Conservation (phyloP, 1,140 invertebrate genomes). For the Lepidurus arcticus region DNA sequence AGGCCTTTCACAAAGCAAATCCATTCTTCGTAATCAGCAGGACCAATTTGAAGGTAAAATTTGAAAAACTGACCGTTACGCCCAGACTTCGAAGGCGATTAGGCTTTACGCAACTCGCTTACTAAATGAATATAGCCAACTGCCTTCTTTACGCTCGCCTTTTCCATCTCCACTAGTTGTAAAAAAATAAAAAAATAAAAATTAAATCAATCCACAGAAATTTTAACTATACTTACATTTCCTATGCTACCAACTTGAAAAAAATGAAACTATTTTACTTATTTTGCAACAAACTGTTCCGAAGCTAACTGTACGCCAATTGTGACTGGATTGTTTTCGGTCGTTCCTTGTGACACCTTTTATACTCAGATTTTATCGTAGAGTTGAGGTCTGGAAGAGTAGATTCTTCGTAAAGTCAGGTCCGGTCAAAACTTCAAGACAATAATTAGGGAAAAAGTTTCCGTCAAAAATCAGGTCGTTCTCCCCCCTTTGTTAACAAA, state of each 20-base stretch:
- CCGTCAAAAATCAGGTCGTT: too few species aligned
- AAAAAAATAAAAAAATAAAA: background rate
- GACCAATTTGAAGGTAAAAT: background rate
- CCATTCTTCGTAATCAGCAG: background rate
- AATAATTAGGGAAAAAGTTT: too few species aligned
- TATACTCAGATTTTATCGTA: too few species aligned
- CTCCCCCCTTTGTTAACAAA: too few species aligned
- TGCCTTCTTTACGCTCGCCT: background rate
- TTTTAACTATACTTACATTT: background rate
- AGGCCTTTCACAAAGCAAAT: background rate
- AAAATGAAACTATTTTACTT: background rate
- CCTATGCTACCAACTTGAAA: background rate
- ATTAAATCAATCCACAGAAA: background rate
- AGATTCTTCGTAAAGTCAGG: too few species aligned
- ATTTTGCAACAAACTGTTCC: background rate
- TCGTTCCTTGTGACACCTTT: too few species aligned
- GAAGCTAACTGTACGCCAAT: too few species aligned
- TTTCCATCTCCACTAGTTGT: background rate
- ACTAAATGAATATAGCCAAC: background rate
- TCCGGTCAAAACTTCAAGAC: too few species aligned
- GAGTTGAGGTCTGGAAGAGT: too few species aligned
- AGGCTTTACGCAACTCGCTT: background rate
- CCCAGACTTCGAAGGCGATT: background rate
- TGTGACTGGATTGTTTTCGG: too few species aligned
- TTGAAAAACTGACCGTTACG: background rate